Evolutionary conservation across 2,113 vertebrate genomes (phyloP).

Genomic region (Acrocephalus arundinaceus): DNA sequence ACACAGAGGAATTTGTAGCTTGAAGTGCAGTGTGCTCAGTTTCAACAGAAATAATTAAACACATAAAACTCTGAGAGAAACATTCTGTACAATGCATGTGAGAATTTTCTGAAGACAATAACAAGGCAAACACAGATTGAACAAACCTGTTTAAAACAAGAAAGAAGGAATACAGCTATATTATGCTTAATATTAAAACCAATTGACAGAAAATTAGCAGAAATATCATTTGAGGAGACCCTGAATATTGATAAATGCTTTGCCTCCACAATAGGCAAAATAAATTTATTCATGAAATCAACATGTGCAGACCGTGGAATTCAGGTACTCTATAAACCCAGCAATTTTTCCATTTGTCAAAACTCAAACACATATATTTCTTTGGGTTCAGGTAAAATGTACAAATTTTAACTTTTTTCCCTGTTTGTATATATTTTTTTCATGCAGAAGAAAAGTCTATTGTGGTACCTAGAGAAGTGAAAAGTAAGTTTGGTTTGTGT

Average conservation of each 20-base stretch:
- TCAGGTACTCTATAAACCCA: not conserved
- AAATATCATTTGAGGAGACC: not conserved
- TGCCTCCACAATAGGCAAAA: not conserved
- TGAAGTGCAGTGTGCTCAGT: not conserved
- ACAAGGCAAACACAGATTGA: not conserved
- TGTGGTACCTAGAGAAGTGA: constrained; percentile 28
- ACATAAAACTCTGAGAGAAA: not conserved
- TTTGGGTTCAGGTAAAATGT: not conserved
- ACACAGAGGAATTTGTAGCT: not conserved
- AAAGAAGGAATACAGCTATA: not conserved
- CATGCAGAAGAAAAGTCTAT: constrained; percentile 53
- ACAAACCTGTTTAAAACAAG: not conserved
- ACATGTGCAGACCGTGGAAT: not conserved
- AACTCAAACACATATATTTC: not conserved
- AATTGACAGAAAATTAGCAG: not conserved
- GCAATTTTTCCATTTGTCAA: not conserved
- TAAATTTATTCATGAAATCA: not conserved
- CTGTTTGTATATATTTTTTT: constrained; percentile 27
- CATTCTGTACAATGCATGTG: not conserved
- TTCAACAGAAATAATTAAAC: not conserved
- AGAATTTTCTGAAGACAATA: not conserved
- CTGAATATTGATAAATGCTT: not conserved
- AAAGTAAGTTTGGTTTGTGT: constrained; percentile 36
- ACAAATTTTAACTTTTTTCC: constrained; percentile 19
- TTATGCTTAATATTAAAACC: not conserved